Conservation (phyloP, 2,888 invertebrate genomes). For the Drosophila greeni region DNA sequence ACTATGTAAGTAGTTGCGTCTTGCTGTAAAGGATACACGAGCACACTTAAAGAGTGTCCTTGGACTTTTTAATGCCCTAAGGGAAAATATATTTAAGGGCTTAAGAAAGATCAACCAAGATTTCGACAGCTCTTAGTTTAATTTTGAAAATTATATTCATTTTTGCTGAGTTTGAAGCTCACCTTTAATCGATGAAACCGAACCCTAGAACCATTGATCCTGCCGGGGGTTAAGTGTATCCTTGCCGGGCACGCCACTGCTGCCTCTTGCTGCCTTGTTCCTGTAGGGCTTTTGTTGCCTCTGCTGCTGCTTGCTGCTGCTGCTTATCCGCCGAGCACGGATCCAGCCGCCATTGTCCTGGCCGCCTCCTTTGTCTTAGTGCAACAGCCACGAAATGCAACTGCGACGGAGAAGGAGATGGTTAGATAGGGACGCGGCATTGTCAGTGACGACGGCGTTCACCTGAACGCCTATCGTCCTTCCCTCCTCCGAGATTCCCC, state of each 20-base stretch:
- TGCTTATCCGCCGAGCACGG: conserved; percentile 24
- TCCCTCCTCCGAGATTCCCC: neutral
- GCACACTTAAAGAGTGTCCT: neutral
- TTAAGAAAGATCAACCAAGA: neutral
- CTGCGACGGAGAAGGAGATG: conserved; percentile 11
- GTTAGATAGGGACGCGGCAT: conserved; percentile 29
- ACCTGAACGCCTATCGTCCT: conserved; percentile 47
- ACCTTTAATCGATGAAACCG: neutral
- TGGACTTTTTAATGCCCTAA: too few species aligned
- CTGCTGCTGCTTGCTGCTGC: neutral
- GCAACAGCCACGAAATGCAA: conserved; percentile 55
- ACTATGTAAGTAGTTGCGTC: conserved; percentile 1
- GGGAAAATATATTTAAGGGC: too few species aligned
- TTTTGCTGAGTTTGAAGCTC: neutral
- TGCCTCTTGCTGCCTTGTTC: conserved; percentile 9
- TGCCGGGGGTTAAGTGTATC: conserved; percentile 16
- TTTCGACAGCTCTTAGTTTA: neutral
- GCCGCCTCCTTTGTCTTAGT: conserved; percentile 42
- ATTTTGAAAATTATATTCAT: neutral
- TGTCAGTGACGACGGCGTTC: conserved; percentile 49
- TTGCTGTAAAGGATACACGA: conserved; percentile 1
- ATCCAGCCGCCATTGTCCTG: conserved; percentile 47
- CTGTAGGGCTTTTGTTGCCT: conserved; percentile 7
- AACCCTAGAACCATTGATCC: neutral
- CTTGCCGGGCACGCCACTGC: neutral